A percentile compares a stretch with the other conserved stretches of the same genome.
phyloP scores from a whole-genome alignment of 2,888 invertebrate species.

The Andrena haemorrhoa region DNA sequence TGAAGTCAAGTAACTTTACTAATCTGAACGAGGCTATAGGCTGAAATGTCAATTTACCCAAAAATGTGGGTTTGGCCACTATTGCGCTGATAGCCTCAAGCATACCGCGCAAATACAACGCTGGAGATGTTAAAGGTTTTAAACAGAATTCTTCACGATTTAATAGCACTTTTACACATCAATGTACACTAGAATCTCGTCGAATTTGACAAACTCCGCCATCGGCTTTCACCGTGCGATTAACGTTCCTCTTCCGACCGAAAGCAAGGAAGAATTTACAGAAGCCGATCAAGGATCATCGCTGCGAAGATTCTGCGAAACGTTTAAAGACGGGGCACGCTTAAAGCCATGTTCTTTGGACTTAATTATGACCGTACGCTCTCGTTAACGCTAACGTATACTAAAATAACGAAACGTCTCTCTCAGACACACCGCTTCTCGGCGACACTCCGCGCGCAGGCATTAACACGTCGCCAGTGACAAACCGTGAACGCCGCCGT shows the following conservation, averaged over 20 bases:
- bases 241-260: background rate
- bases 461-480: background rate
- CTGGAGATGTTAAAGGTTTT: background rate
- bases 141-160: conserved; percentile 1
- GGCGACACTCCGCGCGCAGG: background rate
- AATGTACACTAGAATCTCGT: no score
- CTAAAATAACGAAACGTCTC: background rate
- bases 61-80: no score
- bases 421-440: background rate
- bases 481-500: background rate
- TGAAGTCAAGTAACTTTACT: no score
- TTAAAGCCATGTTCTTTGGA: conserved; percentile 56
- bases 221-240: background rate
- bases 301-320: background rate
- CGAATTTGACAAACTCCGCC: no score
- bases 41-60: no score
- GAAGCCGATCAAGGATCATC: background rate
- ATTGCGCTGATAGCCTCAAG: no score
- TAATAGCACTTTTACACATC: conserved; percentile 3
- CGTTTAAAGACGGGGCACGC: background rate
- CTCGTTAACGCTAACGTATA: background rate
- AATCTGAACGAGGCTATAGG: no score
- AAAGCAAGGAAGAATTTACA: background rate
- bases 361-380: conserved; percentile 5
- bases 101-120: background rate